Percentiles rank a stretch among this genome's conserved stretches.
Evolutionary conservation across 2,113 vertebrate genomes (phyloP).

Genomic region (Dasyurus viverrinus): DNA sequence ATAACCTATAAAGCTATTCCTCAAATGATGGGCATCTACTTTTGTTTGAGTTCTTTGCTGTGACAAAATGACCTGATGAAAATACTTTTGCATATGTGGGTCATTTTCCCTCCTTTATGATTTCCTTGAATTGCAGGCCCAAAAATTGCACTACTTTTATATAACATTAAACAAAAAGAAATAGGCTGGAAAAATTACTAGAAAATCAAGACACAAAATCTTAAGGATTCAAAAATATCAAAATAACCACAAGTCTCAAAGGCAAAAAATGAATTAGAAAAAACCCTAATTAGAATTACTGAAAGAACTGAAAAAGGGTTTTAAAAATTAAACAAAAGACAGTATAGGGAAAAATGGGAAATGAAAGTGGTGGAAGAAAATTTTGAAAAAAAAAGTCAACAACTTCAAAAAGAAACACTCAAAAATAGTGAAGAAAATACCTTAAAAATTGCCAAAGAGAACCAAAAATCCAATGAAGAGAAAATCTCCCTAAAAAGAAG

Average conservation of each 20-base stretch:
- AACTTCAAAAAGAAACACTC: background rate
- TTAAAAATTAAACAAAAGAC: background rate
- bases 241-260: background rate
- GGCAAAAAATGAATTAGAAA: background rate
- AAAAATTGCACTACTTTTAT: background rate
- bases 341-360: background rate
- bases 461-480: background rate
- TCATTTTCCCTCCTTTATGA: too few relatives aligned
- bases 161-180: background rate
- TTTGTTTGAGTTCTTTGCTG: too few relatives aligned
- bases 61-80: too few relatives aligned
- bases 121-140: too few relatives aligned
- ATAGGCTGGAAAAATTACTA: background rate
- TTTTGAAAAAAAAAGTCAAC: background rate
- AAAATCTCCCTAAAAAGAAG: background rate
- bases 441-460: background rate
- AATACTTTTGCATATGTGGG: too few relatives aligned
- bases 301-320: background rate
- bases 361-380: background rate
- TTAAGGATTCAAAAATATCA: background rate
- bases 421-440: background rate
- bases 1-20: too few relatives aligned
- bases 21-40: too few relatives aligned
- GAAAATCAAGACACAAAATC: background rate
- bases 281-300: background rate